Base-by-base conservation (phyloP, 2,113 vertebrate species). In the Phaetusa simplex region DNA sequence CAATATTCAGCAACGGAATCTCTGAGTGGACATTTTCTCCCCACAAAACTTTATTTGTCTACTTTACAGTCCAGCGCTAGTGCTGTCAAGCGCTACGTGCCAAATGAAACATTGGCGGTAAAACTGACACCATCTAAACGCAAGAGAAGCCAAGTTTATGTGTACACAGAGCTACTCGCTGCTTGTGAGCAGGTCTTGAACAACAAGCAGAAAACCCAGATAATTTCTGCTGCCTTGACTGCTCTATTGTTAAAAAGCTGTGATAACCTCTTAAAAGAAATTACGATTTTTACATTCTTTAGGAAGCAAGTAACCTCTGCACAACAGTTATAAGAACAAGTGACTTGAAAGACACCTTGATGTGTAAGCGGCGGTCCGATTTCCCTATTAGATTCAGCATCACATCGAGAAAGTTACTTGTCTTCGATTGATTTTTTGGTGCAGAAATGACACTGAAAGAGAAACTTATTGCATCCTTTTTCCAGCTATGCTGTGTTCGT, bases 21-120 rank as follows among this genome's bases (percentile, higher is more conserved):
- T 96, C 84, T 89, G 80, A 95, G 88, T 20, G 92, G 97, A 95
- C 82, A 58, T 97, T 97, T 97, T 95, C 95, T 97, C 78, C 92
- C 88, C 77, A 94, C 64, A 80, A 73, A 95, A 90, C 87, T 93
- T 92, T 82, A 78, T 97, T 97, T 96, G 72, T 82, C 88, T 97
- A 11, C 42, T 96, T 95, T 92, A 82, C n/a, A 55, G 81, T 93
- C 84, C 81, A 93, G 38, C 36, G 26, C 49, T 93, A 66, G 62
- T 6, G 19, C 78, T 85, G 69, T 79, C n/a, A 83, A 94, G 65
- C 32, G 43, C 61, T 15, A 5, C 14, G 5, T 24, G 82, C 94
- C 94, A 96, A 94, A 80, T 59, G 87, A 96, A 97, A 96, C 88
- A 88, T 0, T 89, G 83, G 70, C 71, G 86, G 66, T 86, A 97